These are phyloP conservation scores for Clostera curtula DNA, from an alignment of 2,888 invertebrate genomes.

Conservation along the genomic window DNA sequence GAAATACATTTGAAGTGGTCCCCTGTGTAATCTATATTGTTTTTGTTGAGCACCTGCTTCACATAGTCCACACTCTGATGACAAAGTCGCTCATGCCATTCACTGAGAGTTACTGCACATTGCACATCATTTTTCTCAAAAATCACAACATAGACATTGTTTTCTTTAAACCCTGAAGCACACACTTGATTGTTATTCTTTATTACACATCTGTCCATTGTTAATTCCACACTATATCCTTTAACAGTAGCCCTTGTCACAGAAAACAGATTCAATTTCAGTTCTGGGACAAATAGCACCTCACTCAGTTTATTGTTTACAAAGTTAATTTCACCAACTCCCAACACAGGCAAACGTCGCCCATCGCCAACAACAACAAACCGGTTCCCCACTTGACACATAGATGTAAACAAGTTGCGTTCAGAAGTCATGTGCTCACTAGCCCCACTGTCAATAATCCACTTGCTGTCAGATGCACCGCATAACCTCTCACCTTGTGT, in stretches of 20 bases:
- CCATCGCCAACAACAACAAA: neutral
- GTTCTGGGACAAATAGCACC: neutral
- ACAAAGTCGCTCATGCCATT: slow-evolving; percentile 5
- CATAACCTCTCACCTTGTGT: too few relatives aligned
- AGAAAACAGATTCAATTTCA: neutral
- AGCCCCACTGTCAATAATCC: slow-evolving; percentile 1
- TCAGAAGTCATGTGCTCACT: neutral
- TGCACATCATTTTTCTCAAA: neutral
- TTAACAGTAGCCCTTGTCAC: neutral
- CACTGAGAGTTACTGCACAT: slow-evolving; percentile 2
- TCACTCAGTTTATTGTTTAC: neutral
- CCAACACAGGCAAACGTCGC: neutral
- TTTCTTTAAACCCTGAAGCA: neutral
- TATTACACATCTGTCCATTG: neutral
- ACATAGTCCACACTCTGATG: slow-evolving; percentile 3
- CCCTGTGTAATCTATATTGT: slow-evolving; percentile 1
- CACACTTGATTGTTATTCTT: neutral
- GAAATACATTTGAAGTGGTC: slow-evolving; percentile 1
- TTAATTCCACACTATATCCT: neutral
- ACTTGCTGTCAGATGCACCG: too few relatives aligned
- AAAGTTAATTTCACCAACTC: neutral
- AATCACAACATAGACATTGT: slow-evolving; percentile 1
- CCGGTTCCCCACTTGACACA: neutral
- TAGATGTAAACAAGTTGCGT: neutral
- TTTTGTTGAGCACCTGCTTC: slow-evolving; percentile 1